Evolutionary conservation across 2,888 invertebrate species (phyloP).

Genomic region (Heteromyza rotundicornis): DNA sequence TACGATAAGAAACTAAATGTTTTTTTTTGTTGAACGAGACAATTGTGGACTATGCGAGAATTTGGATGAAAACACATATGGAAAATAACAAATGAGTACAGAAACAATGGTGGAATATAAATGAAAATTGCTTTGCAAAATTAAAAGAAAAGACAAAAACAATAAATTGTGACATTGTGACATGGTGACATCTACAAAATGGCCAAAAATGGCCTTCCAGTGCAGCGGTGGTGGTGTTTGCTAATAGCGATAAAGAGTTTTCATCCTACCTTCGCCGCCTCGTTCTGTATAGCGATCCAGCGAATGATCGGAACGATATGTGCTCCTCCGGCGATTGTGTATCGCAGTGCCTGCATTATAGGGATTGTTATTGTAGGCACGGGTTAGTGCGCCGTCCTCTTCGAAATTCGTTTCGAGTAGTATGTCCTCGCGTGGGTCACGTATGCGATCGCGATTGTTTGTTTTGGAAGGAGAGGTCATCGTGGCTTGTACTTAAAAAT

Average conservation of each 20-base stretch:
- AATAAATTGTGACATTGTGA: neutral
- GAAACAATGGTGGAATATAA: no score
- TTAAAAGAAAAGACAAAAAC: no score
- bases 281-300: conserved; percentile 62
- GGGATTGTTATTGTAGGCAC: conserved; percentile 59
- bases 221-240: neutral
- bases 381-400: conserved; percentile 61
- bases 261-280: conserved; percentile 51
- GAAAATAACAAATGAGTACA: no score
- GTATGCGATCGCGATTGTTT: conserved; percentile 54
- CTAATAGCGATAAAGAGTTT: neutral
- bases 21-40: no score
- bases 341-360: conserved; percentile 34
- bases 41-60: no score
- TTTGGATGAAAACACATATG: no score
- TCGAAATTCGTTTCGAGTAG: conserved; percentile 64
- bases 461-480: conserved; percentile 42
- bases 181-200: neutral
- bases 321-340: conserved; percentile 50
- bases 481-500: no score
- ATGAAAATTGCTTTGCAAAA: no score
- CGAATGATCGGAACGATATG: conserved; percentile 58
- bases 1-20: no score
- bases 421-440: conserved; percentile 62
- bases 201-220: no score